These are phyloP conservation scores for Leuciscus waleckii DNA, from an alignment of 2,797 vertebrate genomes.

Conservation along the genomic window DNA sequence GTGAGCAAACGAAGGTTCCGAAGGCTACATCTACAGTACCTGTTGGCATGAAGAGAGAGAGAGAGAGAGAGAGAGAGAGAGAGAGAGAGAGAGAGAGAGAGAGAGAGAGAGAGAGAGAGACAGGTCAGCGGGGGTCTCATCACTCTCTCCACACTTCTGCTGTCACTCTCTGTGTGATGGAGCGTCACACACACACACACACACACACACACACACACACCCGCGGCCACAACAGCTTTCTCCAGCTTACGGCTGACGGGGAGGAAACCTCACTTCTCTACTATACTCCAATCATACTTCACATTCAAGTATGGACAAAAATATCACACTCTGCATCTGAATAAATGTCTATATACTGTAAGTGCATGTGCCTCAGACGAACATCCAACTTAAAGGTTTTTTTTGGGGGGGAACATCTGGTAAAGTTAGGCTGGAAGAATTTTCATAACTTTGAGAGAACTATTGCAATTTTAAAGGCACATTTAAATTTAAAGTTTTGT, in stretches of 20 bases:
- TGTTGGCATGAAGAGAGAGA: not conserved
- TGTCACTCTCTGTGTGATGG: conserved; percentile 91
- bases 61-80: too few species aligned
- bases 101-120: not conserved
- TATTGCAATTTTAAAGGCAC: not conserved
- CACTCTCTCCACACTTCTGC: conserved; percentile 99
- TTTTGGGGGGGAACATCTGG: not conserved
- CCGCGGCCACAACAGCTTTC: conserved; percentile 80
- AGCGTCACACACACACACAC: conserved; percentile 71
- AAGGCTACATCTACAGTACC: not conserved
- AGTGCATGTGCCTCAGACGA: not conserved
- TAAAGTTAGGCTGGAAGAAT: not conserved
- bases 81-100: too few species aligned
- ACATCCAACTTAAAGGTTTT: not conserved
- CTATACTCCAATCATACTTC: not conserved
- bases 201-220: conserved; percentile 6
- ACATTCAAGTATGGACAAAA: not conserved
- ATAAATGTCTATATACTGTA: not conserved
- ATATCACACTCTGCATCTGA: not conserved
- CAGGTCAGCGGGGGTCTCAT: conserved; percentile 85
- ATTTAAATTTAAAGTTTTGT: not conserved
- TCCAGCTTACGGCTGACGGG: conserved; percentile 89
- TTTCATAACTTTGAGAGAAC: not conserved
- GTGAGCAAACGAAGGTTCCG: not conserved
- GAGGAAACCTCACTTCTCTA: not conserved